Evolutionary conservation across 2,797 vertebrate species (phyloP), one percentile per base, ranked within the genome.

Genomic region (Lepilemur septentrionalis): DNA sequence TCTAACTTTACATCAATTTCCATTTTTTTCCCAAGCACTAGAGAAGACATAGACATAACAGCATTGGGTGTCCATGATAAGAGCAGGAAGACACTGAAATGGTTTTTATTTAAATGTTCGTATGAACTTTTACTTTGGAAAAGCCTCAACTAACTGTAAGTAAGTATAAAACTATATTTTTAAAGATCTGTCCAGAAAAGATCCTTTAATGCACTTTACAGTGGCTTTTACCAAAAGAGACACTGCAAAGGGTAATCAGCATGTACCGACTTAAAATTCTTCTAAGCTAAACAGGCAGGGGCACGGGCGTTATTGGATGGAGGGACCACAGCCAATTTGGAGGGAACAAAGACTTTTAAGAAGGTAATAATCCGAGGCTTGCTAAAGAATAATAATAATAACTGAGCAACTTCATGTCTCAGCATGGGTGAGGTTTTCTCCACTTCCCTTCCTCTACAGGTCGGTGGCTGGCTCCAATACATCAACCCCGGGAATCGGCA

Each of bases 1-100:
- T 83, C n/a, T 79, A 93, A 85, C 43, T 96, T 90, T 57, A 65
- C 32, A 81, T 89, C n/a, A 23, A 43, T 94, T 91, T 85, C 43
- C 46, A 46, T 35, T 12, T 25, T 38, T 65, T n/a, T 1, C 41
- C n/a, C 15, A 63, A 86, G 23, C 93, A 79, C 76, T 46, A n/a
- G 25, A 79, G 59, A 86, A 41, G 35, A 91, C 41, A 35, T 59
- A 75, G 35, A 91, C 41, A 35, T 59, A 75, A 15, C 55, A 81
- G 63, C 57, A n/a, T 0, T 76, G 76, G 17, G 25, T 63, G 82
- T 30, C 65, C 73, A 93, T 89, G 59, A 25, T 48, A 59, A 85
- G 17, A 94, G 25, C 41, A 79, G 20, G 32, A 82, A 93, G 55
- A 2, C 41, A 38, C 8, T 61, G 20, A 89, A 93, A 70, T 28